phyloP scores from a whole-genome alignment of 2,797 vertebrate species.

The Phataginus tricuspis region DNA sequence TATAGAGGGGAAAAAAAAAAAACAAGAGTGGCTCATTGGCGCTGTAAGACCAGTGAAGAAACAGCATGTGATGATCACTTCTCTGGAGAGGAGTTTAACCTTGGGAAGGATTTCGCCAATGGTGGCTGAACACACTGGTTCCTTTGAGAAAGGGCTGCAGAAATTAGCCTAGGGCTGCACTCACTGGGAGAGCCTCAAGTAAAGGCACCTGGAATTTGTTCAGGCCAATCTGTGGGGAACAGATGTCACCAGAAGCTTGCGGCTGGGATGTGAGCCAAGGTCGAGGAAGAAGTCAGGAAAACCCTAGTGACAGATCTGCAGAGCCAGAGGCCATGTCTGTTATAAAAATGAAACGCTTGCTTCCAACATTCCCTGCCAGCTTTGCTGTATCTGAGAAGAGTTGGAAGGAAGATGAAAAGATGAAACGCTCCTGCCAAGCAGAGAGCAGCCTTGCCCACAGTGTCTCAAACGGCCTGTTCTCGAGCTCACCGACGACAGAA shows the following conservation, averaged over 20 bases:
- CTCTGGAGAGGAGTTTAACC: constrained; percentile 66
- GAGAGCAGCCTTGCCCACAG: background rate
- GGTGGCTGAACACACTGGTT: background rate
- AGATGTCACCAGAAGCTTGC: constrained; percentile 53
- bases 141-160: background rate
- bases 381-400: background rate
- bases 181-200: constrained; percentile 26
- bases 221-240: constrained; percentile 63
- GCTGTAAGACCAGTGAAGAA: constrained; percentile 39
- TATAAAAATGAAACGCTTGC: background rate
- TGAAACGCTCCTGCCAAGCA: background rate
- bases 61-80: background rate
- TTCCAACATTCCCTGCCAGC: constrained; percentile 28
- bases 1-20: too few relatives aligned
- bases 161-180: background rate
- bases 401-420: background rate
- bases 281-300: constrained; percentile 57
- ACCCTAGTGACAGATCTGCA: background rate
- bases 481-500: background rate
- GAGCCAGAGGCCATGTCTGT: constrained; percentile 28
- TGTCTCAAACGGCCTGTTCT: background rate
- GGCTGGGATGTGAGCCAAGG: constrained; percentile 61
- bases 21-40: background rate
- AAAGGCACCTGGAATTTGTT: constrained; percentile 52
- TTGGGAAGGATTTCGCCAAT: constrained; percentile 53